phyloP scores from a whole-genome alignment of 2,797 vertebrate genomes.

The Chloroceryle amazona region DNA sequence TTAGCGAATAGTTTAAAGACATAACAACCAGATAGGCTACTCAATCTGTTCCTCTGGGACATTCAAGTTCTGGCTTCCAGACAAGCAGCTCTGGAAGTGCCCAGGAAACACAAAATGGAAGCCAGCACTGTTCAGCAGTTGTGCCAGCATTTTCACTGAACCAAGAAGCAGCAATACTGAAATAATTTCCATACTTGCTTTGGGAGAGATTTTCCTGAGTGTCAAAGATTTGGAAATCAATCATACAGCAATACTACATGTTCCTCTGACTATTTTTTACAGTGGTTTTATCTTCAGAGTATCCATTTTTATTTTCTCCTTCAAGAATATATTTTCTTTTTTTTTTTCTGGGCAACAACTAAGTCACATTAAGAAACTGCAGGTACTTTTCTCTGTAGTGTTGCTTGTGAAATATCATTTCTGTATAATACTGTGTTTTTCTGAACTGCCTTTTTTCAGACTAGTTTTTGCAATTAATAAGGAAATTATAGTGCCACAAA shows the following conservation, averaged over 20 bases:
- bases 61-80: background rate
- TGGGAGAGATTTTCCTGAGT: slow-evolving; percentile 20
- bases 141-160: slow-evolving; percentile 30
- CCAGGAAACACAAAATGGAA: slow-evolving; percentile 20
- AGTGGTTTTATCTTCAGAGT: background rate
- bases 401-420: background rate
- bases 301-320: background rate
- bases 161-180: background rate
- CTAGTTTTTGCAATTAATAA: background rate
- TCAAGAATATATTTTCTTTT: background rate
- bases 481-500: background rate
- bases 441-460: background rate
- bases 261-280: background rate
- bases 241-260: background rate
- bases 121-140: background rate
- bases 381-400: background rate
- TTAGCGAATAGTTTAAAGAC: background rate
- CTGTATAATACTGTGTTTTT: background rate
- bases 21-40: background rate
- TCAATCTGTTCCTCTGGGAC: background rate
- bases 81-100: background rate
- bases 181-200: background rate
- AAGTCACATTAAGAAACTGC: background rate
- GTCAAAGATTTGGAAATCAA: background rate
- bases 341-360: background rate